Evolutionary conservation across 2,113 vertebrate species (phyloP), one percentile per base, ranked within the genome.

Genomic region (Syngnathus floridae): DNA sequence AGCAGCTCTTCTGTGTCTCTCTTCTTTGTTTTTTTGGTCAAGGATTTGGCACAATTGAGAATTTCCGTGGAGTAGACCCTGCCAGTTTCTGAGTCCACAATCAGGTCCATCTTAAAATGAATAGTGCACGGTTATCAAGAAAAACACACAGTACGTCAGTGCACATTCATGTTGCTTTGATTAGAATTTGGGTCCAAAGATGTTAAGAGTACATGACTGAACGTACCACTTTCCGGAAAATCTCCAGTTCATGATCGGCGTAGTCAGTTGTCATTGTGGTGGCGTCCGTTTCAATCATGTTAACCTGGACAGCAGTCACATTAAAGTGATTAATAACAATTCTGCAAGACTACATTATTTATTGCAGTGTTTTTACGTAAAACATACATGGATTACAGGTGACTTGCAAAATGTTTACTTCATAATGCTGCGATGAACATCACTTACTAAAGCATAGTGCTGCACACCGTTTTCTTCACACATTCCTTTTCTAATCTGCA

Each of bases 201-300:
- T 13, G n/a, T 12, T 12, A 13, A 21, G 9, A 41, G 7, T 41
- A 36, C 17, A 9, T 66, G 54, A 51, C 8, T 46, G 0, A 21
- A 92, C 92, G 92, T 77, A 97, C 97, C 0, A 91, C 92, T 92
- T 96, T 98, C 69, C 91, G 91, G 78, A 99, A 98, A 58, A 99
- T 82, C 77, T 99, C 97, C 65, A 99, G 78, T 65, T 99, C 97
- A n/a, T 87, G 95, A 81, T 97, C 97, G 0, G 94, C 85, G 70
- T 95, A 98, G 89, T 97, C 94, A 4, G 93, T 92, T 0, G 95
- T 92, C 95, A 98, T 93, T 83, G 92, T 92, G 64, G 95, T 95
- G 77, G 98, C 40, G 35, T 94, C 90, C 0, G 92, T 97, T 70
- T 95, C 91, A 0, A 93, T 89, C 83, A 92, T 89, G 81, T 98